A percentile compares a stretch with the other conserved stretches of the same genome.
Conservation (phyloP, 23 tunicate species). For the Ascidia mentula region DNA sequence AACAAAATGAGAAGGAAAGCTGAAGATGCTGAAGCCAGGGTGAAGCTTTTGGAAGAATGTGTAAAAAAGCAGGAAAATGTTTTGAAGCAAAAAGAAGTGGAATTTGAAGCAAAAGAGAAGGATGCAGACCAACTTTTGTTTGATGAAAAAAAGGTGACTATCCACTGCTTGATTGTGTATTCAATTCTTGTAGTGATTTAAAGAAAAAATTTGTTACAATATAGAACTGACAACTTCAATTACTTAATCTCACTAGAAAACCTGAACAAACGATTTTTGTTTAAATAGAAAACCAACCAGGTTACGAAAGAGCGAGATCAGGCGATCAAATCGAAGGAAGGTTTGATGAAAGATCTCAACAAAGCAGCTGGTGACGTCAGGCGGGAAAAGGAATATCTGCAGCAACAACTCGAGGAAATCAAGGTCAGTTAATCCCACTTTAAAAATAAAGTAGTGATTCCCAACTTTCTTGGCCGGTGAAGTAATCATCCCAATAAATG, state of each 20-base stretch:
- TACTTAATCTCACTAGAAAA: too few species aligned
- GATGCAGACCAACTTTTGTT: slow-evolving; percentile 36
- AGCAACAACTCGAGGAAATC: slow-evolving; percentile 67
- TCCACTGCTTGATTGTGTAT: too few species aligned
- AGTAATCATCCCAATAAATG: too few species aligned
- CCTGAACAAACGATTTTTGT: too few species aligned
- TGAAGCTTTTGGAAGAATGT: slow-evolving; percentile 51
- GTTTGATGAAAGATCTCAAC: slow-evolving; percentile 44
- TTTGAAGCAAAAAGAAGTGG: slow-evolving; percentile 53
- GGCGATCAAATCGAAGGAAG: slow-evolving; percentile 51
- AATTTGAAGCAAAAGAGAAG: slow-evolving; percentile 37
- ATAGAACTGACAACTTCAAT: too few species aligned
- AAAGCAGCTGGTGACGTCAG: slow-evolving; percentile 33
- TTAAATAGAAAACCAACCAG: slow-evolving; percentile 37
- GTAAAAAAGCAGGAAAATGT: slow-evolving; percentile 64
- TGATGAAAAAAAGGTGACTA: slow-evolving; percentile 74
- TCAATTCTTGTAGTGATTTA: too few species aligned
- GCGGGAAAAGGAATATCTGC: slow-evolving; percentile 63
- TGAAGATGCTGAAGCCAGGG: slow-evolving; percentile 49
- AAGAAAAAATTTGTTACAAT: too few species aligned
- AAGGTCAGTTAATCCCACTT: too few species aligned
- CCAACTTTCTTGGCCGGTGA: too few species aligned
- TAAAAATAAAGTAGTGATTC: too few species aligned
- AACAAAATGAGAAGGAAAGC: slow-evolving; percentile 39
- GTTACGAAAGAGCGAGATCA: slow-evolving; percentile 50